A percentile compares a stretch with the other conserved stretches of the same genome.
Conservation (phyloP, 2,888 invertebrate species). For the Drosophila paramelanica region DNA sequence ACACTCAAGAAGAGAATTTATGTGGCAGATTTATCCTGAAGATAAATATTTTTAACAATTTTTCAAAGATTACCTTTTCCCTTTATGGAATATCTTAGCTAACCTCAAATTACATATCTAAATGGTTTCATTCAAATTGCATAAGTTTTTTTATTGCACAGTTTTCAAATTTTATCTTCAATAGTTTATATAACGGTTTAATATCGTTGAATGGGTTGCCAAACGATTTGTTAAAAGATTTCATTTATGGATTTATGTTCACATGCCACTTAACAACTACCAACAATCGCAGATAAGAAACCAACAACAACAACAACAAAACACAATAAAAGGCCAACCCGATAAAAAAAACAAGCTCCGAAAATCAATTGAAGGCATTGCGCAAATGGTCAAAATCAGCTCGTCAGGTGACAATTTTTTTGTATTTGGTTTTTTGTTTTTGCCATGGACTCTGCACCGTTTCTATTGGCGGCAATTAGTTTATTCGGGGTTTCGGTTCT, state of each 20-base stretch:
- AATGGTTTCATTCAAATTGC: too few relatives aligned
- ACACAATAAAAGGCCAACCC: background rate
- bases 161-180: conserved; percentile 1
- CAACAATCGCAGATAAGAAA: conserved; percentile 65
- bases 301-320: background rate
- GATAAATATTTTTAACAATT: too few relatives aligned
- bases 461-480: conserved; percentile 33
- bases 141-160: too few relatives aligned
- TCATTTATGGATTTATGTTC: conserved; percentile 75
- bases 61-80: too few relatives aligned
- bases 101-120: too few relatives aligned
- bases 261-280: conserved; percentile 79
- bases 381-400: conserved; percentile 18
- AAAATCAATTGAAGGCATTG: conserved; percentile 49
- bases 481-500: conserved; percentile 16
- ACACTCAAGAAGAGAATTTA: too few relatives aligned
- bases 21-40: too few relatives aligned
- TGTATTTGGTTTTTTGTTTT: conserved; percentile 10
- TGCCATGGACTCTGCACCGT: conserved; percentile 66
- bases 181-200: conserved; percentile 1
- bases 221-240: conserved; percentile 76
- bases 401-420: conserved; percentile 63
- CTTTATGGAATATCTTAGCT: too few relatives aligned
- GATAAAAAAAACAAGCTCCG: conserved; percentile 13
- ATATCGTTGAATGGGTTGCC: conserved; percentile 12